Evolutionary conservation across 2,888 invertebrate species (phyloP), one percentile per base, ranked within the genome.

Genomic region (Zeuzera pyrina): DNA sequence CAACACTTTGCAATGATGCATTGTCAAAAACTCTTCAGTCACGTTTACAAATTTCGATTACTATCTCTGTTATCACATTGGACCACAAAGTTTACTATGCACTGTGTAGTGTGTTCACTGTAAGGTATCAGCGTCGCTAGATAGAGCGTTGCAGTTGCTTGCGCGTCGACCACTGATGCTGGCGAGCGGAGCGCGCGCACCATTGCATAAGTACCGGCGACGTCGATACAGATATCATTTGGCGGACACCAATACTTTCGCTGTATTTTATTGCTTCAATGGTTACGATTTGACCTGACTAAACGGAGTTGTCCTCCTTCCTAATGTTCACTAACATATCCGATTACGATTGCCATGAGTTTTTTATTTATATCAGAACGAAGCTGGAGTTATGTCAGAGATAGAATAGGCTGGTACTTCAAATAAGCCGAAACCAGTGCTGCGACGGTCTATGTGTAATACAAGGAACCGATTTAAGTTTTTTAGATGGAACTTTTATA

Each of bases 161-260:
- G 62, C 53, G 52, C 54, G 50, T 42, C 45, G 50, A 42, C 52
- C 59, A 72, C 73, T 72, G 33, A 29, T 38, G 47, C 21, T 55
- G 63, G 57, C 50, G 57, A 58, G 43, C 49, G 53, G 60, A 59
- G 57, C 43, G 45, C 49, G 52, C 50, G 50, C 49, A 47, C 53
- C 49, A 58, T 79, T 79, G 78, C 78, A 78, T 79, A 78, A 79
- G 66, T 58, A 55, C 56, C 55, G 54, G 51, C 54, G 43, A 53
- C 59, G 58, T 67, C 76, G 73, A 79, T 78, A 76, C 74, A 76
- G 77, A 79, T 79, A 76, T 76, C 73, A 73, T 79, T 79, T 81
- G 81, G 74, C 76, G 79, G 79, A 72, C 79, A 72, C 70, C 53
- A 51, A 64, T 65, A 79, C 81, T 81, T 81, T 81, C 81, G 77